phyloP scores from a whole-genome alignment of 2,113 vertebrate genomes.

The Nycticorax nycticorax region DNA sequence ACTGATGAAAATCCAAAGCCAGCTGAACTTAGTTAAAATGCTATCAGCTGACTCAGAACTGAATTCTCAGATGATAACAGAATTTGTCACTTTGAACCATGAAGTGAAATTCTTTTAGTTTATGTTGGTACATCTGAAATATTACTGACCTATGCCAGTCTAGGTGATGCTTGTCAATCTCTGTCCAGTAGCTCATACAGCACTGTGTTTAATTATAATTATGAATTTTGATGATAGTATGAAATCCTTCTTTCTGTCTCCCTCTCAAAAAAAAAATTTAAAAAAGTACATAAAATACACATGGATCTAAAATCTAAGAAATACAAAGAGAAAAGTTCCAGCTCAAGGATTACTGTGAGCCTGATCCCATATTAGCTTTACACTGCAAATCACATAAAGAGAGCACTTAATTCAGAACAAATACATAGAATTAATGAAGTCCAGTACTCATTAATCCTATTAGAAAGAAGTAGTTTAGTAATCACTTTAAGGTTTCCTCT shows the following conservation, averaged over 20 bases:
- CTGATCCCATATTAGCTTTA: background rate
- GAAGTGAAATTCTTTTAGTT: background rate
- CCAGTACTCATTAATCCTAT: background rate
- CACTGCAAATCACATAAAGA: background rate
- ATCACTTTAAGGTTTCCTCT: background rate
- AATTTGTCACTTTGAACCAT: background rate
- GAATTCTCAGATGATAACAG: background rate
- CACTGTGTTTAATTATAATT: background rate
- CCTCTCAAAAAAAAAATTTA: too few relatives aligned
- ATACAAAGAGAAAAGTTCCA: background rate
- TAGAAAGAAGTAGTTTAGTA: background rate
- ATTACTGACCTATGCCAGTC: background rate
- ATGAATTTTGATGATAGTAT: background rate
- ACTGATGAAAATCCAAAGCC: background rate
- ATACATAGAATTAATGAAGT: conserved; percentile 42
- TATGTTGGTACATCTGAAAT: background rate
- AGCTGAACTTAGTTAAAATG: background rate
- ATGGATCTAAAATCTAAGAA: background rate
- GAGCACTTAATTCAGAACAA: background rate
- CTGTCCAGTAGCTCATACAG: background rate
- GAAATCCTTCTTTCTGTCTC: background rate
- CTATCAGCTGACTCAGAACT: background rate
- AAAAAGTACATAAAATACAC: background rate
- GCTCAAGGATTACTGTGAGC: background rate
- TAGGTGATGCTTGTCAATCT: background rate